Conservation (phyloP, 2,113 vertebrate genomes). For the Phaetusa simplex region DNA sequence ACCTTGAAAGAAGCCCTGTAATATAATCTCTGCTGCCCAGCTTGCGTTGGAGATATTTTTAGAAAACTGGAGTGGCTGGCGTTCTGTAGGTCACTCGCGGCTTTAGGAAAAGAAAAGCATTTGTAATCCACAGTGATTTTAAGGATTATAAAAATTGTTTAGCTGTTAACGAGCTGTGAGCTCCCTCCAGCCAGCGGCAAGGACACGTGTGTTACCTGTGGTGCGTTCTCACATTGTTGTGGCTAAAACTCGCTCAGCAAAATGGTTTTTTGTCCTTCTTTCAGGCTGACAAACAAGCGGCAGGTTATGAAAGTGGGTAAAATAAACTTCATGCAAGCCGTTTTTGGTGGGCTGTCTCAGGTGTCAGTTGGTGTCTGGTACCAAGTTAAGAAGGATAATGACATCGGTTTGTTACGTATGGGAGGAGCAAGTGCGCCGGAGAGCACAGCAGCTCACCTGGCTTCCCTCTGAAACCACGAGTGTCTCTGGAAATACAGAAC, state of each 20-base stretch:
- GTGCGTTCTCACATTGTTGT: neutral
- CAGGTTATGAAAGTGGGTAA: neutral
- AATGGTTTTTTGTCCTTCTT: neutral
- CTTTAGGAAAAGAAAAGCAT: conserved; percentile 2
- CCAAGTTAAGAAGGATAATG: neutral
- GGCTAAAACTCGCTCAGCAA: neutral
- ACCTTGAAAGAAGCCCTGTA: neutral
- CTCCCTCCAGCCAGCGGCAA: rapidly evolving
- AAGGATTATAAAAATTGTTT: neutral
- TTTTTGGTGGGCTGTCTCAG: neutral
- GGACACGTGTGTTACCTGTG: neutral
- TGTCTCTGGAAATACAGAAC: neutral
- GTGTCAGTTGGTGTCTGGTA: neutral
- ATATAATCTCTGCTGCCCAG: neutral
- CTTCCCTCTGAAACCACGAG: neutral
- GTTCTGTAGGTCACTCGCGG: neutral
- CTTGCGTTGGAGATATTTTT: neutral
- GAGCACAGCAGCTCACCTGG: neutral
- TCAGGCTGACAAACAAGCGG: neutral
- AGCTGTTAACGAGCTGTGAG: neutral
- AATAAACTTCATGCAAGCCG: rapidly evolving
- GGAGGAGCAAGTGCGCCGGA: neutral
- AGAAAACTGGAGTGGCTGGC: neutral
- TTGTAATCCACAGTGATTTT: conserved; percentile 5
- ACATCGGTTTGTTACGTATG: neutral